These are phyloP conservation scores for Stenodema calcarata DNA, from an alignment of 2,888 invertebrate species.

Conservation along the genomic window DNA sequence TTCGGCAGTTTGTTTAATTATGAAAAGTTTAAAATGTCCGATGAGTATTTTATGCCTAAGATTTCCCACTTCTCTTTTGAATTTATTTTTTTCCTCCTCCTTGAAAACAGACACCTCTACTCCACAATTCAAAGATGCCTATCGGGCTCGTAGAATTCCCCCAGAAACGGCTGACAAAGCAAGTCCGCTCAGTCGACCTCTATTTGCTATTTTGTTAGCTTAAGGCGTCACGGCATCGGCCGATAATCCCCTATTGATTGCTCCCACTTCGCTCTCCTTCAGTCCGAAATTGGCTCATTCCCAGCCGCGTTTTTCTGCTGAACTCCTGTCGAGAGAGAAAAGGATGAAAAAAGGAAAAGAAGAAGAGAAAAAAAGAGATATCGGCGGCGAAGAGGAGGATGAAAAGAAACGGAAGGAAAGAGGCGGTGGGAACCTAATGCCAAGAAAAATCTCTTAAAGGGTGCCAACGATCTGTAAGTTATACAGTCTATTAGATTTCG, in stretches of 20 bases:
- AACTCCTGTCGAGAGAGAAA: background rate
- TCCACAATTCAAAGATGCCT: too few relatives aligned
- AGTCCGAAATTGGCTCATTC: slow-evolving; percentile 9
- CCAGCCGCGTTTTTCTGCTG: background rate
- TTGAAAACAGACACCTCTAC: too few relatives aligned
- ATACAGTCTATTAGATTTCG: slow-evolving; percentile 3
- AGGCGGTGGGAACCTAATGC: background rate
- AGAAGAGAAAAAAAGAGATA: background rate
- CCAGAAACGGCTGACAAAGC: background rate
- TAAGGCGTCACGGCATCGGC: background rate
- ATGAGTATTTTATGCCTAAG: too few relatives aligned
- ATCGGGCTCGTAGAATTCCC: background rate
- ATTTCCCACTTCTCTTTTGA: too few relatives aligned
- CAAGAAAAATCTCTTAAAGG: slow-evolving; percentile 2
- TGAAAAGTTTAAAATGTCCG: too few relatives aligned
- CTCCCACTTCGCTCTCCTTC: background rate
- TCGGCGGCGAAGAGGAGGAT: background rate
- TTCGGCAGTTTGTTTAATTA: too few relatives aligned
- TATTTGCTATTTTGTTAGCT: background rate
- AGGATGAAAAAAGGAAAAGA: background rate
- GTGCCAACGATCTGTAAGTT: slow-evolving; percentile 6
- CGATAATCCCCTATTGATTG: slow-evolving; percentile 20
- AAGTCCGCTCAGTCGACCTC: background rate
- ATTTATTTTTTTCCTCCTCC: too few relatives aligned
- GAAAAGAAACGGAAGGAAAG: background rate